Evolutionary conservation across 2,113 vertebrate genomes (phyloP), one percentile per base, ranked within the genome.

Genomic region (Phalacrocorax brasilianus): DNA sequence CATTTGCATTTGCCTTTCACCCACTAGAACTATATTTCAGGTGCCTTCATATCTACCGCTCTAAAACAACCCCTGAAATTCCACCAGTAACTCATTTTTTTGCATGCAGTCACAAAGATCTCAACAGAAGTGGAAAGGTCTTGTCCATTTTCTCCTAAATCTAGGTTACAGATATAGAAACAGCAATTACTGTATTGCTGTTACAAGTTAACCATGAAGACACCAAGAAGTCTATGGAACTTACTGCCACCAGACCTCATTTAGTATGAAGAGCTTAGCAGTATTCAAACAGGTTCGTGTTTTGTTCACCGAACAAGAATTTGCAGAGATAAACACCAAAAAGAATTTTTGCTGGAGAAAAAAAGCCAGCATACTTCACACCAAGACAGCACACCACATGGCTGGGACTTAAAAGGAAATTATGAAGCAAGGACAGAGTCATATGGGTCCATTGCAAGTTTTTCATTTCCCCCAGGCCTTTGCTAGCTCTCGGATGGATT

Each of bases 351-450:
- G 47, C 45, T 65, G 9, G 6, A 42, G 33, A 3, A 28, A 35
- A 56, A 65, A 55, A 70, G 7, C 13, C 70, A 53, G 15, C 30
- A 23, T 42, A 23, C 26, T 62, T 83, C 49, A n/a, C 38, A 47
- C 14, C 26, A 33, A 50, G 55, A 14, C 59, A 75, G 24, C 44
- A 53, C 7, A 53, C 7, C 9, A 9, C 9, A 1, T 0, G 1
- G 44, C 6, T 35, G 77, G 28, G 76, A 35, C 19, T 52, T 10
- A 2, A 16, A 26, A 74, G 27, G 80, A 61, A 91, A 91, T 72
- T 4, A 3, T 2, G 3, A 45, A 89, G 30, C 30, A 71, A 85
- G 19, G 32, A 75, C 35, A 18, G 66, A 94, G 11, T 45, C 47
- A 4, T 14, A 49, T 72, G 53, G 19, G 7, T n/a, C 73, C 45